These are phyloP conservation scores for Campylomormyrus numenius DNA, from an alignment of 2,113 vertebrate genomes.

Conservation along the genomic window DNA sequence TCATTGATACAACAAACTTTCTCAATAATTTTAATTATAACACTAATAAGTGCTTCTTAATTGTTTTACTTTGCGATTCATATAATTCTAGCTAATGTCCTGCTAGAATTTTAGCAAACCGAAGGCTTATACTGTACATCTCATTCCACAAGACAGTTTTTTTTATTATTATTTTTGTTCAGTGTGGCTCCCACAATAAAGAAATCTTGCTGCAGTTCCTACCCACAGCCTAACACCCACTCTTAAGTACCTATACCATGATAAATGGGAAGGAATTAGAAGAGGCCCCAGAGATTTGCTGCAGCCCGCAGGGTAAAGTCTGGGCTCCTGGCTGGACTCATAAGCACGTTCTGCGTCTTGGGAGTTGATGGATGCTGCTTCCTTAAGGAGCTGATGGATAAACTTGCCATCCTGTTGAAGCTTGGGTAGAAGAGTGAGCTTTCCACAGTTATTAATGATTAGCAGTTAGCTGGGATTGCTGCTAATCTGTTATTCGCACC, in stretches of 20 bases:
- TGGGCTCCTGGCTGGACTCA: background rate
- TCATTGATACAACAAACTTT: background rate
- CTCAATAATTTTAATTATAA: background rate
- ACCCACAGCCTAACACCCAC: background rate
- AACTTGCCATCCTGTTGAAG: background rate
- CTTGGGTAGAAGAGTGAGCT: background rate
- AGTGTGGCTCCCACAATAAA: background rate
- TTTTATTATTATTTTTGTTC: background rate
- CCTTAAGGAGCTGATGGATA: background rate
- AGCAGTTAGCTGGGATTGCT: background rate
- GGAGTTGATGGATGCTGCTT: background rate
- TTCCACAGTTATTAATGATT: background rate
- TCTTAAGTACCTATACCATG: background rate
- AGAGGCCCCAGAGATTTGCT: background rate
- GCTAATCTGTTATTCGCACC: background rate
- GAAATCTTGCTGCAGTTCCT: background rate
- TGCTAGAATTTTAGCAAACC: background rate
- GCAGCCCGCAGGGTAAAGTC: background rate
- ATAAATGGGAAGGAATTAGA: background rate
- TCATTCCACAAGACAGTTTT: background rate
- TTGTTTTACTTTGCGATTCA: background rate
- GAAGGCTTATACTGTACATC: too few species aligned
- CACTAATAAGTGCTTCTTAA: background rate
- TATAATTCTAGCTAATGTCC: background rate
- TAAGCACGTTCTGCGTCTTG: background rate